Conservation (phyloP, 2,797 vertebrate species). For the Chaenodraco wilsoni region DNA sequence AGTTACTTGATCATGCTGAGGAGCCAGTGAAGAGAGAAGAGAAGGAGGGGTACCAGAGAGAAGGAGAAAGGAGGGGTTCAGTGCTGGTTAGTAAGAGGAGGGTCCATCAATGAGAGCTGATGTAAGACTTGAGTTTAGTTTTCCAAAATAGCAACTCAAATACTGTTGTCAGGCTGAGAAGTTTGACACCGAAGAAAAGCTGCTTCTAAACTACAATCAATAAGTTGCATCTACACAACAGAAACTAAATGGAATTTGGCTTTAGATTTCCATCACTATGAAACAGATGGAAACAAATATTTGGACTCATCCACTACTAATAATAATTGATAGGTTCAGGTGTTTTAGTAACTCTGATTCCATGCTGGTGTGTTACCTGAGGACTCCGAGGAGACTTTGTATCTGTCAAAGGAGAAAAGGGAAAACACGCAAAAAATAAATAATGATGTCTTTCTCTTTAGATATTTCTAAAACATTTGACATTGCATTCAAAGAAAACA, state of each 20-base stretch:
- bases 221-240: conserved; percentile 11
- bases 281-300: conserved; percentile 8
- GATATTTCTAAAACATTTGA: neutral
- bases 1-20: conserved; percentile 97
- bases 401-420: conserved; percentile 79
- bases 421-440: conserved; percentile 20
- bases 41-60: conserved; percentile 66
- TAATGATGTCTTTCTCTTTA: neutral
- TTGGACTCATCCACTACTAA: neutral
- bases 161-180: conserved; percentile 25
- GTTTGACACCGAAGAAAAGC: conserved; percentile 8
- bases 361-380: conserved; percentile 84
- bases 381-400: conserved; percentile 85
- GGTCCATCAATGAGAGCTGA: conserved; percentile 47
- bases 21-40: conserved; percentile 61
- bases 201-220: conserved; percentile 16
- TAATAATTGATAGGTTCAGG: neutral
- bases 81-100: conserved; percentile 76
- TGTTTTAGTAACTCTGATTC: conserved; percentile 1
- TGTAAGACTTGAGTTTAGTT: conserved; percentile 28
- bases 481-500: neutral
- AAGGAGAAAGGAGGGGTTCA: conserved; percentile 74
- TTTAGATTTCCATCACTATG: neutral
- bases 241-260: neutral
- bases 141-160: conserved; percentile 22